Base-by-base conservation (phyloP, 2,113 vertebrate genomes). In the Sardina pilchardus region DNA sequence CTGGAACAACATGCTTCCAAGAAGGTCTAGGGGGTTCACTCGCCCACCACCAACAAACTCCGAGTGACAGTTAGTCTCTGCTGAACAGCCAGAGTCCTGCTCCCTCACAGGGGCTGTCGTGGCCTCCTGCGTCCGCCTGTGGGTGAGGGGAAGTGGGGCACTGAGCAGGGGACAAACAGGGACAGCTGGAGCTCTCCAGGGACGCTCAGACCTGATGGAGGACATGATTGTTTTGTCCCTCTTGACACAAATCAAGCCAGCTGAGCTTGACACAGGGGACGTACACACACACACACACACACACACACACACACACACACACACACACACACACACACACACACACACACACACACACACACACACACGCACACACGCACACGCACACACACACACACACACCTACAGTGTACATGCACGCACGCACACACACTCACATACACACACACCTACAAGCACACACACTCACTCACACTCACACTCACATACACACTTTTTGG, bases 221-320 rank as follows among this genome's bases (percentile, higher is more conserved):
- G 71, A 36, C 71, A 78, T 78, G 71, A 78, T 78, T 36, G 71
- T 78, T 78, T 36, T 78, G 71, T 36, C 71, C 71, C 34, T 78
- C 30, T 78, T 34, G 34, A 36, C 71, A 36, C 4, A 12, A 36
- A 10, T 39, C 16, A 78, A 36, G 71, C 30, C 71, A 36, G 71
- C 14, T 78, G 71, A 36, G 71, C 30, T 78, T 36, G 30, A 34
- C 71, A 6, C 30, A 30, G 5, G 16, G 30, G 17, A 78, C 71
- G 39, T 14, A 78, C 24, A 30, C 53, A 30, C 7, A 12, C n/a
- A 30, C 3, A 4, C 12, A 36, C 30, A 14, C 14, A 36, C 1
- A 4, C 63, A 71, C 26, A 71, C 63, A 71, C 63, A 71, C 26
- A 30, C 56, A 6, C 56, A 21, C 56, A 16, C 12, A 16, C 17